Conservation (phyloP, 2,888 invertebrate genomes). For the Seladonia tumulorum region DNA sequence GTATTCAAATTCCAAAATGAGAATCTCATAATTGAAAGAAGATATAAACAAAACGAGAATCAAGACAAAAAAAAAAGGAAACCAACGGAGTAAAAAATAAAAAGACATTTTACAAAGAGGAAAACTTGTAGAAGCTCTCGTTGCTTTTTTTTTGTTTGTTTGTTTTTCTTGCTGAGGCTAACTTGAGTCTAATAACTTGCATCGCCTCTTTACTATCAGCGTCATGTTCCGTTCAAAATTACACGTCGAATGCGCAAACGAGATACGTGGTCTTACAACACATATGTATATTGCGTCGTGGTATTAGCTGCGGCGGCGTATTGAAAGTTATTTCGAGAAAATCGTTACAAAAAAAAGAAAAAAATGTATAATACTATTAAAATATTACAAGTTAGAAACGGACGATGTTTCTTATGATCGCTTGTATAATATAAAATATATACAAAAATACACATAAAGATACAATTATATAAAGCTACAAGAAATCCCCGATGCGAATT, state of each 20-base stretch:
- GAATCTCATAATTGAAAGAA: neutral
- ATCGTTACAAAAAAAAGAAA: neutral
- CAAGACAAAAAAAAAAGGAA: neutral
- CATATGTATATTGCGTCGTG: slow-evolving; percentile 12
- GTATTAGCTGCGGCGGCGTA: neutral
- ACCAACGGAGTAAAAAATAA: neutral
- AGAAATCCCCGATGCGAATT: slow-evolving; percentile 1
- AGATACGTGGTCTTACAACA: slow-evolving; percentile 7
- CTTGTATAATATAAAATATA: slow-evolving; percentile 42
- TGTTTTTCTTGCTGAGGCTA: neutral
- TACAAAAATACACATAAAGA: slow-evolving; percentile 11
- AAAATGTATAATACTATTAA: slow-evolving; percentile 3
- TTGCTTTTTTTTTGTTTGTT: neutral
- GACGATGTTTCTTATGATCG: slow-evolving; percentile 37
- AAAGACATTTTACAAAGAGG: neutral
- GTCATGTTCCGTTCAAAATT: neutral
- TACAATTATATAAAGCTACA: slow-evolving; percentile 6
- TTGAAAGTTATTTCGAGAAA: slow-evolving; percentile 19
- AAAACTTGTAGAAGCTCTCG: neutral
- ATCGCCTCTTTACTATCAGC: neutral
- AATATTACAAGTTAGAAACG: slow-evolving; percentile 20
- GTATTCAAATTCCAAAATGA: neutral
- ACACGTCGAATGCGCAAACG: slow-evolving; percentile 5
- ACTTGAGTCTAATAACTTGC: slow-evolving; percentile 2
- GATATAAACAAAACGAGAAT: neutral